Base-by-base conservation (phyloP, 2,797 vertebrate species). In the Spinibarbus caldwelli region DNA sequence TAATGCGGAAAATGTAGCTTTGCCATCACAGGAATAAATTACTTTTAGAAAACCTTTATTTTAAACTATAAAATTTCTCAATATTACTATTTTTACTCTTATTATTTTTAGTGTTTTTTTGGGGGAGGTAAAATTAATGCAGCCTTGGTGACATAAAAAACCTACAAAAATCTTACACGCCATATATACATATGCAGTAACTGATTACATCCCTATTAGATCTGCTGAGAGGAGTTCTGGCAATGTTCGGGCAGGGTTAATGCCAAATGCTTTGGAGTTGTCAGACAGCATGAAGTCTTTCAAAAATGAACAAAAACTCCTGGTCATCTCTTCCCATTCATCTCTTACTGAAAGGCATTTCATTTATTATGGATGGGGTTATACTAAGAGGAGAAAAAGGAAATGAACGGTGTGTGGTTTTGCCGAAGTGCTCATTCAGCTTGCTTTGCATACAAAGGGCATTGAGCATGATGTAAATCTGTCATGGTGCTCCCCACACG, bases 351-450 rank as follows among this genome's bases (percentile, higher is more conserved):
- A 62, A 83, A 62, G 81, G 43, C 31, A 76, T 83, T 66, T 76
- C 19, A 78, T 78, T 79, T 79, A 85, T 71, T 78, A 57, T 79
- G 29, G 75, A 71, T 85, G 76, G 6, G 76, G 64, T 78, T 85
- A 45, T 31, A 78, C 73, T 57, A 68, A 68, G 47, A 78, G 47
- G 66, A 77, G 62, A 64, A 84, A 67, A 77, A 78, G 57, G 43
- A 87, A 84, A 77, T 59, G 70, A 84, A 80, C 29, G 34, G 81
- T 85, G 70, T 80, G 82, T 85, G 82, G 86, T 78, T 70, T 80
- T 67, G 81, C 57, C 41, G 45, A 79, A 76, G 68, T 84, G 77
- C 86, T 77, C 47, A 43, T 84, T 78, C 34, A 64, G 73, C 66
- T 72, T 31, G 70, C 68, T 47, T 78, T 76, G 41, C 78, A 71